A percentile compares a stretch with the other conserved stretches of the same genome.
Evolutionary conservation across 35 echinoderm and acorn worm species (phyloP).

Genomic region (Holothuria glaberrima): DNA sequence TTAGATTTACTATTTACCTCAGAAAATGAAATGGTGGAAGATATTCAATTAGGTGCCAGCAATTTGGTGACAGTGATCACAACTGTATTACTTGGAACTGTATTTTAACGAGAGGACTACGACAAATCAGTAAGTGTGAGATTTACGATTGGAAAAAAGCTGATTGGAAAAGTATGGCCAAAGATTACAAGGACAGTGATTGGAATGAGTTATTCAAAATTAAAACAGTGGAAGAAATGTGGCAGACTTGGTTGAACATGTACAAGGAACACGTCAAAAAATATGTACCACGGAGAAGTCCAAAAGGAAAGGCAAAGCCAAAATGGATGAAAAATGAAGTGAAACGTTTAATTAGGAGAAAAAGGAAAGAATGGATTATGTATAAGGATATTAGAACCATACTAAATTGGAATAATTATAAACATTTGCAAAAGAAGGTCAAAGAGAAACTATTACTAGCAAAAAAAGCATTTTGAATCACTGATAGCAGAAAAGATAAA

Average conservation of each 20-base stretch:
- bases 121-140: neutral
- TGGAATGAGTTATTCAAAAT: neutral
- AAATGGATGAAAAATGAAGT: neutral
- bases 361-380: neutral
- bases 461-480: neutral
- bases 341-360: constrained; percentile 6
- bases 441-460: neutral
- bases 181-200: neutral
- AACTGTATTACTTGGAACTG: neutral
- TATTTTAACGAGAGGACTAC: neutral
- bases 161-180: constrained; percentile 10
- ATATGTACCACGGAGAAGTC: neutral
- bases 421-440: neutral
- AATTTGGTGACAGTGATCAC: constrained; percentile 6
- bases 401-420: neutral
- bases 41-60: neutral
- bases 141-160: neutral
- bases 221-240: too few relatives aligned
- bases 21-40: too few relatives aligned
- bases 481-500: neutral
- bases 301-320: neutral
- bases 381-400: too few relatives aligned
- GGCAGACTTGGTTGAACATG: neutral
- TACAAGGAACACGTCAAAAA: neutral
- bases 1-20: too few relatives aligned